These are phyloP conservation scores for Notolepis coatsorum DNA, from an alignment of 2,797 vertebrate genomes.

Conservation along the genomic window DNA sequence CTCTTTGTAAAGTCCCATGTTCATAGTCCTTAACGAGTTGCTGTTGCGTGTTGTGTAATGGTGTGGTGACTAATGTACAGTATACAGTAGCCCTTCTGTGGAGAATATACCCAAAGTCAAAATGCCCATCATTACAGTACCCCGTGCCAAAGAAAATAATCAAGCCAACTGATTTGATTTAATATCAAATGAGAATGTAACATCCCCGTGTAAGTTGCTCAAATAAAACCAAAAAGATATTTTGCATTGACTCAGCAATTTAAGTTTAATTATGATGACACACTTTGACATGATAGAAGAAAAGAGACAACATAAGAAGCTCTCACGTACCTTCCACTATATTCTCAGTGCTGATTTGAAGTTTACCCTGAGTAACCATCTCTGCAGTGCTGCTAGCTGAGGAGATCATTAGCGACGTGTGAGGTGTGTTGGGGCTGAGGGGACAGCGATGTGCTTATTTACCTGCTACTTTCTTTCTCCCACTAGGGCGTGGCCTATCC, in stretches of 20 bases:
- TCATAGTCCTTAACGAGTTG: conserved; percentile 1
- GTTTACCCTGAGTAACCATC: conserved; percentile 69
- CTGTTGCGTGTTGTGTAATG: not conserved
- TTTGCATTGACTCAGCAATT: not conserved
- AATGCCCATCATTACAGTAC: no score
- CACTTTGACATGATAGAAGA: not conserved
- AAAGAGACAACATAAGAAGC: not conserved
- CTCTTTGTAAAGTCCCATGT: conserved; percentile 23
- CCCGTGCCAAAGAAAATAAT: no score
- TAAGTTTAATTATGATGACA: not conserved
- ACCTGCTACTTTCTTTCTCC: conserved; percentile 11
- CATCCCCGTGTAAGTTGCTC: no score
- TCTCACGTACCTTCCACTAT: conserved; percentile 67
- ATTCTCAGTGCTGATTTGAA: conserved; percentile 52
- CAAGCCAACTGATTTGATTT: no score
- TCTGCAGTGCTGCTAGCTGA: conserved; percentile 54
- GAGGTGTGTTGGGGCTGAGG: not conserved
- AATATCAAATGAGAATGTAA: no score
- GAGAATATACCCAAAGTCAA: no score
- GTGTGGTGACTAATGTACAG: not conserved
- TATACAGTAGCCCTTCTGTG: no score
- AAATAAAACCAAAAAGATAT: no score
- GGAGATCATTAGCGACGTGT: conserved; percentile 55
- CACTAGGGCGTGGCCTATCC: conserved; percentile 45
- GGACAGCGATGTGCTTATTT: conserved; percentile 38